These are phyloP conservation scores for Vimba vimba DNA, from an alignment of 2,113 vertebrate genomes.

Conservation along the genomic window DNA sequence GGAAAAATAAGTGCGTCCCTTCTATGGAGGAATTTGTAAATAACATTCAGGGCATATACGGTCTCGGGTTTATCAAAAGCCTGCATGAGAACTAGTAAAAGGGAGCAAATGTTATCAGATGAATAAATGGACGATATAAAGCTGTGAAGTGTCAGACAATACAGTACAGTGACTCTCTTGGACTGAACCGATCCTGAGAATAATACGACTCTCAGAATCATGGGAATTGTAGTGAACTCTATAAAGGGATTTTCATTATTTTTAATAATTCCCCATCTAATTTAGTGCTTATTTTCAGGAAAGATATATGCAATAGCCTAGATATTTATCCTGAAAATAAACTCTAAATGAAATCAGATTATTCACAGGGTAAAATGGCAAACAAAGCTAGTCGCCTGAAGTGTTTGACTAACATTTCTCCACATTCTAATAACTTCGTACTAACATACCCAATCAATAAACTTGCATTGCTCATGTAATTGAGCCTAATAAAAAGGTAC, in stretches of 20 bases:
- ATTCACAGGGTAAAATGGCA: no score
- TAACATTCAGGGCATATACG: conserved; percentile 65
- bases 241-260: neutral
- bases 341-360: no score
- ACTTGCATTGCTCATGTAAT: no score
- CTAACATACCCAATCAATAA: no score
- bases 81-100: no score
- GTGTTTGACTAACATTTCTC: no score
- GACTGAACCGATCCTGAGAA: conserved; percentile 31
- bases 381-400: no score
- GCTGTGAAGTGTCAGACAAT: neutral
- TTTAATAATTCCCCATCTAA: neutral
- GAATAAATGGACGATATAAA: neutral
- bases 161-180: neutral
- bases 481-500: no score
- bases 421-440: no score
- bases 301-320: neutral
- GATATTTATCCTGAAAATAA: no score
- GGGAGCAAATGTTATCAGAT: neutral
- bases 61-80: neutral
- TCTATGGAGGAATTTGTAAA: conserved; percentile 73
- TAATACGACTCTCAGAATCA: conserved; percentile 28
- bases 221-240: conserved; percentile 67
- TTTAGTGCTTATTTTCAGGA: neutral
- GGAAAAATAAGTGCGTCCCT: conserved; percentile 63